phyloP scores from a whole-genome alignment of 92 coral and sea anemone species.

The Parazoanthus darwini region DNA sequence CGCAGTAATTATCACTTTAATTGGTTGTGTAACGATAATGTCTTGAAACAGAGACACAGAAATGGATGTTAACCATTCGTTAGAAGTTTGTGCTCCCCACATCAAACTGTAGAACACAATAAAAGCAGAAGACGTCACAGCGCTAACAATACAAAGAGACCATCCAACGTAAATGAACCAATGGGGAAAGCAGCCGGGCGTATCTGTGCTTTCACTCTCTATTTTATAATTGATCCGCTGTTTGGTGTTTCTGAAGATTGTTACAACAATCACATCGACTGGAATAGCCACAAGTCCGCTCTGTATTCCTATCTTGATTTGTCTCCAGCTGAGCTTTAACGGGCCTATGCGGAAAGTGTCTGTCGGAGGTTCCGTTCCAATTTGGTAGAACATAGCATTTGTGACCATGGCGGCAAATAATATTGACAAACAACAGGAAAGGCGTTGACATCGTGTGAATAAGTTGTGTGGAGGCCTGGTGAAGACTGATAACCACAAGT shows the following conservation, averaged over 20 bases:
- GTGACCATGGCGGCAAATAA: slow-evolving; percentile 76
- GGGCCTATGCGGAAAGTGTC: slow-evolving; percentile 71
- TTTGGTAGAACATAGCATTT: slow-evolving; percentile 77
- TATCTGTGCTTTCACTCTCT: background rate
- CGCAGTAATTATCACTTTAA: slow-evolving; percentile 62
- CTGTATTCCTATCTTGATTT: slow-evolving; percentile 74
- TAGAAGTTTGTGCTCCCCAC: slow-evolving; percentile 82
- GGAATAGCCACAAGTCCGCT: slow-evolving; percentile 72
- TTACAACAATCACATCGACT: slow-evolving; percentile 64
- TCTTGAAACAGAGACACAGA: slow-evolving; percentile 75
- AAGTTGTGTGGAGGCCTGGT: slow-evolving; percentile 77
- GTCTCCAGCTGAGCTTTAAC: slow-evolving; percentile 71
- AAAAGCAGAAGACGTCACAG: slow-evolving; percentile 53
- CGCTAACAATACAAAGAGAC: slow-evolving; percentile 55
- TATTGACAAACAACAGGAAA: slow-evolving; percentile 79
- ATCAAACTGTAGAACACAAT: slow-evolving; percentile 72
- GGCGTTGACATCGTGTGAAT: slow-evolving; percentile 78
- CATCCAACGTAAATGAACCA: slow-evolving; percentile 62
- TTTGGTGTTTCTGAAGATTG: slow-evolving; percentile 64
- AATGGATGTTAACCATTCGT: slow-evolving; percentile 83
- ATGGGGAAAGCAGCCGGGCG: slow-evolving; percentile 45
- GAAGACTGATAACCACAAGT: slow-evolving; percentile 78
- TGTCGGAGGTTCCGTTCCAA: slow-evolving; percentile 41
- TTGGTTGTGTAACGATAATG: slow-evolving; percentile 69
- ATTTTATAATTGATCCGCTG: slow-evolving; percentile 15